These are phyloP conservation scores for Merops nubicus DNA, from an alignment of 2,113 vertebrate genomes.

Conservation along the genomic window DNA sequence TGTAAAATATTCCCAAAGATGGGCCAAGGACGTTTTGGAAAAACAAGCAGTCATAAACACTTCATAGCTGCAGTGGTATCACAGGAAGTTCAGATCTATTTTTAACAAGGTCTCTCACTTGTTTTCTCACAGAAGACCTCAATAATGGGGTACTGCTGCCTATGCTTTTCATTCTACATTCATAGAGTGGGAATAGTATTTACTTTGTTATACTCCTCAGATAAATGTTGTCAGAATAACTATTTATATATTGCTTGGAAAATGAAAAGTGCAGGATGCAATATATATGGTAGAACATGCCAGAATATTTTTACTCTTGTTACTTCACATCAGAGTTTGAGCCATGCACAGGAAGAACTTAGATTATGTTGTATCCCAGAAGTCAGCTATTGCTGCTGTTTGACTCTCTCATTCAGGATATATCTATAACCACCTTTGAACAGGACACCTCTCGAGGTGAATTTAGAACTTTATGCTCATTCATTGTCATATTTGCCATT, in stretches of 20 bases:
- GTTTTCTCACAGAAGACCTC: constrained; percentile 22
- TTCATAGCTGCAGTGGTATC: not conserved
- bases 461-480: not conserved
- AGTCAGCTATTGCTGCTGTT: not conserved
- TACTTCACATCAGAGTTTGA: not conserved
- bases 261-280: not conserved
- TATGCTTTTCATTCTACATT: constrained; percentile 19
- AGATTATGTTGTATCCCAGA: not conserved
- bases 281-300: not conserved
- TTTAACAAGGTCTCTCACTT: constrained; percentile 40
- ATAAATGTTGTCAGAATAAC: not conserved
- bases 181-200: constrained; percentile 5
- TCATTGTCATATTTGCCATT: not conserved
- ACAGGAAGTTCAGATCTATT: constrained; percentile 29
- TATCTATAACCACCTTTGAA: not conserved
- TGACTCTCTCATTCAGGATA: not conserved
- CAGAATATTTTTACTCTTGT: not conserved
- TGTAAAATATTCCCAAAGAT: not conserved
- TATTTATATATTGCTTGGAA: constrained; percentile 29
- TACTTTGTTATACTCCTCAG: not conserved
- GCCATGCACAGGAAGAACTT: not conserved
- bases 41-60: constrained; percentile 23
- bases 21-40: constrained; percentile 14
- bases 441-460: not conserved
- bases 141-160: not conserved